These are phyloP conservation scores for Epirrhoe alternata DNA, from an alignment of 2,888 invertebrate species.

Conservation along the genomic window DNA sequence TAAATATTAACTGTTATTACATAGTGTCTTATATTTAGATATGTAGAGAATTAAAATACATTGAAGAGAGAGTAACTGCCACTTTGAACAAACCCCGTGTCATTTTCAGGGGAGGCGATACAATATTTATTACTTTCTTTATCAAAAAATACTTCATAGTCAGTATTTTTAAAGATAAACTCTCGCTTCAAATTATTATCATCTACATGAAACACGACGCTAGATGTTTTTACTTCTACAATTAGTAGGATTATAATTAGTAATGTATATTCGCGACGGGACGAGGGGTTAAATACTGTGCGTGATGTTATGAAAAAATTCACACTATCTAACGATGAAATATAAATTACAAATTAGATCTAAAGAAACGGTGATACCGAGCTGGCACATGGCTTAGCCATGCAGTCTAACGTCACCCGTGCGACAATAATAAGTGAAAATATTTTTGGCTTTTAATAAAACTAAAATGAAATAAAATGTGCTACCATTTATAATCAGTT, in stretches of 20 bases:
- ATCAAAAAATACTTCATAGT: slow-evolving; percentile 11
- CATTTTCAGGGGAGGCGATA: slow-evolving; percentile 34
- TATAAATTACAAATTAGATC: slow-evolving; percentile 50
- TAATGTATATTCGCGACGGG: slow-evolving; percentile 18
- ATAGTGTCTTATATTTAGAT: slow-evolving; percentile 60
- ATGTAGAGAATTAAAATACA: slow-evolving; percentile 57
- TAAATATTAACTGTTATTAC: slow-evolving; percentile 20
- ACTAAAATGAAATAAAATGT: not conserved
- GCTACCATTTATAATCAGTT: not conserved
- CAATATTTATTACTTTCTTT: slow-evolving; percentile 2
- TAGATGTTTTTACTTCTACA: slow-evolving; percentile 22
- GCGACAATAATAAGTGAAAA: slow-evolving; percentile 61
- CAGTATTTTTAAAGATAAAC: slow-evolving; percentile 17
- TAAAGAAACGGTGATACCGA: slow-evolving; percentile 51
- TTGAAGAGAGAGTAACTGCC: slow-evolving; percentile 51
- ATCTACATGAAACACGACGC: slow-evolving; percentile 29
- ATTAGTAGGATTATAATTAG: slow-evolving; percentile 25
- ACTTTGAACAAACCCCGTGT: slow-evolving; percentile 32
- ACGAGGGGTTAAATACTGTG: slow-evolving; percentile 29
- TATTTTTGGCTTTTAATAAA: slow-evolving; percentile 20
- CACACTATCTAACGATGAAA: slow-evolving; percentile 37
- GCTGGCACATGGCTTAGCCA: slow-evolving; percentile 61
- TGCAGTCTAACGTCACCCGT: slow-evolving; percentile 47
- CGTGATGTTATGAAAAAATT: slow-evolving; percentile 34
- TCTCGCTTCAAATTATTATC: slow-evolving; percentile 34